phyloP scores from a whole-genome alignment of 2,888 invertebrate species.

The Allygus modestus region DNA sequence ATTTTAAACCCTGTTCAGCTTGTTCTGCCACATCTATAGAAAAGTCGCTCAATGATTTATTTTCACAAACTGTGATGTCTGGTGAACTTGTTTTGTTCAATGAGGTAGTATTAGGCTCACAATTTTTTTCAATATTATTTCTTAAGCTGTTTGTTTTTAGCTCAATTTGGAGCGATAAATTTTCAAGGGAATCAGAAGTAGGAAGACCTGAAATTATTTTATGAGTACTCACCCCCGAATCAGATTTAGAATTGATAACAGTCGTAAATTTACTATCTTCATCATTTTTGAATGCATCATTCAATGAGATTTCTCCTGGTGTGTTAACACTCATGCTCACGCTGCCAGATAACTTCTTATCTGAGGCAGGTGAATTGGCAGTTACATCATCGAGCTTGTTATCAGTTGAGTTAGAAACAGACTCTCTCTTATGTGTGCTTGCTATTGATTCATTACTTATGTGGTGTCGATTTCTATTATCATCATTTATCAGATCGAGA shows the following conservation, averaged over 20 bases:
- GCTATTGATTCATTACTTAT: neutral
- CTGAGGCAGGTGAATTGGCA: conserved; percentile 16
- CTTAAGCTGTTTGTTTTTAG: conserved; percentile 65
- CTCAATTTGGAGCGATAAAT: conserved; percentile 68
- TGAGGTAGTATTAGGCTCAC: neutral
- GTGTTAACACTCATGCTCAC: neutral
- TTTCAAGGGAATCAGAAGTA: conserved; percentile 68
- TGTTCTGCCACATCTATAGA: neutral
- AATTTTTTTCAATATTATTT: conserved; percentile 44
- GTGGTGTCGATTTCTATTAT: conserved; percentile 21
- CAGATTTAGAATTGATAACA: conserved; percentile 25
- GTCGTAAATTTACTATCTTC: conserved; percentile 7
- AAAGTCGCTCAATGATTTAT: neutral
- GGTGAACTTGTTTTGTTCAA: neutral
- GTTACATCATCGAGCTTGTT: conserved; percentile 37
- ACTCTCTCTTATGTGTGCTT: conserved; percentile 20
- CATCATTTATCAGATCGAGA: neutral
- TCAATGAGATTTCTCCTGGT: conserved; percentile 34
- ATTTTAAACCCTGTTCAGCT: neutral
- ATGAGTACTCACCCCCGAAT: conserved; percentile 12
- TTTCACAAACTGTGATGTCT: neutral
- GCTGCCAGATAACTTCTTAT: conserved; percentile 36
- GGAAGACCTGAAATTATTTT: conserved; percentile 53
- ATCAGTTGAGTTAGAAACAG: conserved; percentile 22
- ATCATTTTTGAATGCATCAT: neutral